Percentiles rank a stretch among this genome's conserved stretches.
Evolutionary conservation across 1,140 invertebrate species (phyloP).

Genomic region (Aphis craccivora): DNA sequence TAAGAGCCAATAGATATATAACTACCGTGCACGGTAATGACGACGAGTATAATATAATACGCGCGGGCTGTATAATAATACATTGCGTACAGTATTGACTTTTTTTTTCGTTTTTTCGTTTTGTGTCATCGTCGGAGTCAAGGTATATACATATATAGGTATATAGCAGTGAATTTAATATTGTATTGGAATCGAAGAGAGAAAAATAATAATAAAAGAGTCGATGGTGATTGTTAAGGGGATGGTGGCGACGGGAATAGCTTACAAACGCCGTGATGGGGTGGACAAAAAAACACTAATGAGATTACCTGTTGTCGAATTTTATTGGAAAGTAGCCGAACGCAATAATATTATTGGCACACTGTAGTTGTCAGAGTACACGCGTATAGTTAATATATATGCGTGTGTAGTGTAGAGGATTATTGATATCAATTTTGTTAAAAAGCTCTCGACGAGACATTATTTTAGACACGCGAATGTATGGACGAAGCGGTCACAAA

Average conservation of each 20-base stretch:
- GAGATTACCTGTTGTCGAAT: constrained; percentile 44
- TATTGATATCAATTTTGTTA: constrained; percentile 21
- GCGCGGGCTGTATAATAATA: background rate
- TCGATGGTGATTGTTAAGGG: background rate
- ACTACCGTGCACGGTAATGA: background rate
- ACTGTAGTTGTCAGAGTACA: background rate
- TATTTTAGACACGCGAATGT: background rate
- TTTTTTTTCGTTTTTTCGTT: background rate
- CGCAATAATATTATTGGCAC: constrained; percentile 30
- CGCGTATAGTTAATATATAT: background rate
- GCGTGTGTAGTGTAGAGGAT: background rate
- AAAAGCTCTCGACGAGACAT: background rate
- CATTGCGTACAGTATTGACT: background rate
- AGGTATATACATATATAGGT: background rate
- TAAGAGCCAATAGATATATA: background rate
- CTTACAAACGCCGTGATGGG: background rate
- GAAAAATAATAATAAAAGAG: constrained; percentile 21
- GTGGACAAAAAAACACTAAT: background rate
- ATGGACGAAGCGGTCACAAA: background rate
- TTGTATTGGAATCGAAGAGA: background rate
- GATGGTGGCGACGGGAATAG: background rate
- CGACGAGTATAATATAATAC: background rate
- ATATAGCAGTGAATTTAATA: background rate
- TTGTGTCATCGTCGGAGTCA: background rate
- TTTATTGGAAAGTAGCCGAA: constrained; percentile 38